phyloP scores from a whole-genome alignment of 92 coral and sea anemone genomes.

The Parazoanthus swiftii region DNA sequence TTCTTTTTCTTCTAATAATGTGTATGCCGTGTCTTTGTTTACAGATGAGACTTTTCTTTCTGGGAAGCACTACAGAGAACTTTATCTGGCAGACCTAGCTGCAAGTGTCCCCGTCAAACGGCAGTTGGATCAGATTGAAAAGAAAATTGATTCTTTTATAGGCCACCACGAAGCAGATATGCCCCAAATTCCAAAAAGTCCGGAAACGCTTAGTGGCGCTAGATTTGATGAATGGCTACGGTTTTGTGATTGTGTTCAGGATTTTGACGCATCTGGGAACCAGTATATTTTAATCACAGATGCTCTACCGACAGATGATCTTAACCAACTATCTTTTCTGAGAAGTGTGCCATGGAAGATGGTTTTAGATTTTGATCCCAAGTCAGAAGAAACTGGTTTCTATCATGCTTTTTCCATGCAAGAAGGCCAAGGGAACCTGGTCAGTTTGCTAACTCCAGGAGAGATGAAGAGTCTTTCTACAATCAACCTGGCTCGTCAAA shows the following conservation, averaged over 20 bases:
- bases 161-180: not conserved
- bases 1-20: too few species aligned
- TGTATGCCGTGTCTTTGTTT: not conserved
- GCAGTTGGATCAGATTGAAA: constrained; percentile 34
- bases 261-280: constrained; percentile 66
- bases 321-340: constrained; percentile 57
- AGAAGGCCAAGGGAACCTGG: constrained; percentile 60
- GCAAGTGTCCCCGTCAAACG: not conserved
- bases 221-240: constrained; percentile 79
- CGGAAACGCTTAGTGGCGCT: constrained; percentile 52
- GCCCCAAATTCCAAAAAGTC: not conserved
- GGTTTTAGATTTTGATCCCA: constrained; percentile 83
- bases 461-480: constrained; percentile 58
- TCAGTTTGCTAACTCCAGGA: constrained; percentile 77
- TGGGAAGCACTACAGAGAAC: constrained; percentile 62
- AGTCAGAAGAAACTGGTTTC: constrained; percentile 80
- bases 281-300: constrained; percentile 81
- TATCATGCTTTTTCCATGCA: constrained; percentile 60
- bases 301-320: constrained; percentile 55
- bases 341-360: constrained; percentile 87
- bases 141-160: constrained; percentile 36
- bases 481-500: constrained; percentile 57
- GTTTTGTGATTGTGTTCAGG: constrained; percentile 60
- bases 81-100: constrained; percentile 56
- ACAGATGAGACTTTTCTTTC: constrained; percentile 58